Percentiles rank a stretch among this genome's conserved stretches.
phyloP scores from a whole-genome alignment of 2,888 invertebrate genomes.

The Craniophora ligustri region DNA sequence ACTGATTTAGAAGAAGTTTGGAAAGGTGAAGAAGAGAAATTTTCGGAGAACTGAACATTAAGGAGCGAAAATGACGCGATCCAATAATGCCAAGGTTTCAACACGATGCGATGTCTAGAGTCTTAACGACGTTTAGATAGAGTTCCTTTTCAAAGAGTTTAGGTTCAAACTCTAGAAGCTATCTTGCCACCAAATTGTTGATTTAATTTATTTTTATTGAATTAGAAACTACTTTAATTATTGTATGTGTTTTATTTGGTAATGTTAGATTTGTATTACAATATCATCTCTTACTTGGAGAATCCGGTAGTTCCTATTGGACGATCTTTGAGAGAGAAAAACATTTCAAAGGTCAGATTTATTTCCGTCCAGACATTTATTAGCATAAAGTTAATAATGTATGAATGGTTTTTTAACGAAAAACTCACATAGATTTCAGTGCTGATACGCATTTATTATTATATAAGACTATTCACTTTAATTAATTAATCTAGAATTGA shows the following conservation, averaged over 20 bases:
- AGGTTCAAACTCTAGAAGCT: constrained; percentile 76
- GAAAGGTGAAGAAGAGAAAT: neutral
- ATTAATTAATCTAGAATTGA: too few relatives aligned
- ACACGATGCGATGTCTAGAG: constrained; percentile 29
- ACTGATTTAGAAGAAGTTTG: neutral
- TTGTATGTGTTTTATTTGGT: constrained; percentile 36
- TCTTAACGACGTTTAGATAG: constrained; percentile 59
- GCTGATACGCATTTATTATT: neutral
- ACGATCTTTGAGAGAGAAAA: neutral
- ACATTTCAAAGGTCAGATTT: neutral
- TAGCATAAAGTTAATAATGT: neutral
- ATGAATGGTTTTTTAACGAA: neutral
- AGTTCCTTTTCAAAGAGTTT: constrained; percentile 76
- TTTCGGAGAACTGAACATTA: neutral
- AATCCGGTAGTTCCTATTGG: neutral
- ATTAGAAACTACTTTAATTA: constrained; percentile 57
- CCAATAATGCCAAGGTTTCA: constrained; percentile 50
- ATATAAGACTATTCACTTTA: neutral
- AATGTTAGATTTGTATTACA: neutral
- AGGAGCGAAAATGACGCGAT: neutral
- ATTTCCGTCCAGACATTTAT: neutral
- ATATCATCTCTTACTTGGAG: neutral
- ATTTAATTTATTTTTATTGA: constrained; percentile 79
- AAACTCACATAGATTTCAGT: neutral
- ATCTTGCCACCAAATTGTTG: constrained; percentile 86